These are phyloP conservation scores for Scaptomyza montana DNA, from an alignment of 1,140 invertebrate species.

Conservation along the genomic window DNA sequence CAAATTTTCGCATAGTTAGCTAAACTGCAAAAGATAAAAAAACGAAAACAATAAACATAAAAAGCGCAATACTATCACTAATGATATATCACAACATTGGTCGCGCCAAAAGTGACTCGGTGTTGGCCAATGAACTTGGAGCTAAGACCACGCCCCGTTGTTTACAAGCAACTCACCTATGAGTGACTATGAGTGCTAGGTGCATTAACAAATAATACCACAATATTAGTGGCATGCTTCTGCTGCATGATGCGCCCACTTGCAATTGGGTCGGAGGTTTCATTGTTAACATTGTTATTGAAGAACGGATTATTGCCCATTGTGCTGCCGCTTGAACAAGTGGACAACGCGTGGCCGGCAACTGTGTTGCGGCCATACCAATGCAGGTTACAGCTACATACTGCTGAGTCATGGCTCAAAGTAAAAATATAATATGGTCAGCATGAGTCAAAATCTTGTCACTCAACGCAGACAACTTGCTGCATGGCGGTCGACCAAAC, in stretches of 20 bases:
- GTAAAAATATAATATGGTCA: slow-evolving; percentile 33
- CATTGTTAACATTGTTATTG: neutral
- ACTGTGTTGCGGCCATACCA: slow-evolving; percentile 10
- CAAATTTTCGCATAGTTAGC: slow-evolving; percentile 33
- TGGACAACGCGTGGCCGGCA: slow-evolving; percentile 32
- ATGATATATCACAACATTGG: slow-evolving; percentile 15
- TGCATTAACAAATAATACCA: slow-evolving; percentile 1
- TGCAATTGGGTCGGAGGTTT: slow-evolving; percentile 12
- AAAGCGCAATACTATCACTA: neutral
- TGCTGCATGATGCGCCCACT: slow-evolving; percentile 18
- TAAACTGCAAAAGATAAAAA: slow-evolving; percentile 13
- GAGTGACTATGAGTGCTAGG: neutral
- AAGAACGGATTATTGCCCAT: neutral
- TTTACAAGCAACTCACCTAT: slow-evolving; percentile 4
- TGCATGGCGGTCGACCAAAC: slow-evolving; percentile 22
- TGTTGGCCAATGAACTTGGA: slow-evolving; percentile 66
- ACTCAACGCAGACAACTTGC: slow-evolving; percentile 12
- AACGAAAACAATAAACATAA: slow-evolving; percentile 9
- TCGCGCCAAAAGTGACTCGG: slow-evolving; percentile 69
- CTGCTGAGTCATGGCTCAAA: slow-evolving; percentile 48
- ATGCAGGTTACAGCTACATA: neutral
- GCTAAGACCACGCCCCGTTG: slow-evolving; percentile 10
- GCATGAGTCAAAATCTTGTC: slow-evolving; percentile 40
- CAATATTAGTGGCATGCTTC: slow-evolving; percentile 25
- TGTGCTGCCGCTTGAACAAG: slow-evolving; percentile 26